Percentiles rank a stretch among this genome's conserved stretches.
phyloP scores from a whole-genome alignment of 1,140 invertebrate species.

The Drosophila insularis region DNA sequence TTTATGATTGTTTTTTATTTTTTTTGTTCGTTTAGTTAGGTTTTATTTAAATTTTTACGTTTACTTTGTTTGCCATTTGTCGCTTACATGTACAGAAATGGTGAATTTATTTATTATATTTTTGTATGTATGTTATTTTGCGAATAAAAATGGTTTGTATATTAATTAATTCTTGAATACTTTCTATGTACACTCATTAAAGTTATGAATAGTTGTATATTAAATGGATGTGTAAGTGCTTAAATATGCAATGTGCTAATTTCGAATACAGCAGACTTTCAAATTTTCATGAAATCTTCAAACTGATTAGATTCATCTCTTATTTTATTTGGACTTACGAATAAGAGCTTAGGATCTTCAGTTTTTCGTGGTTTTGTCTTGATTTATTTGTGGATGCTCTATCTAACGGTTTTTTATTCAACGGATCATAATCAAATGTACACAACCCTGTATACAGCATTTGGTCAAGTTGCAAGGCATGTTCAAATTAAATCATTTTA shows the following conservation, averaged over 20 bases:
- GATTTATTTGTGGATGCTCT: slow-evolving; percentile 11
- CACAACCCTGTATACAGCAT: slow-evolving; percentile 36
- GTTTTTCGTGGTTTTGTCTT: neutral
- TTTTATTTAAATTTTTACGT: slow-evolving; percentile 59
- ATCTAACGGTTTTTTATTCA: slow-evolving; percentile 33
- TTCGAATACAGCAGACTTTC: neutral
- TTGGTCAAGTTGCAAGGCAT: slow-evolving; percentile 69
- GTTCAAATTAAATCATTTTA: slow-evolving; percentile 5
- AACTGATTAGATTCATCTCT: neutral
- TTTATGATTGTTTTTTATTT: neutral
- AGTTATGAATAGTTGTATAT: slow-evolving; percentile 21
- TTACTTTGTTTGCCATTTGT: slow-evolving; percentile 43
- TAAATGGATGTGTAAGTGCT: neutral
- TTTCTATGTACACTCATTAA: slow-evolving; percentile 64
- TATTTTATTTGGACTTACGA: neutral
- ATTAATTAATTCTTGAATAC: slow-evolving; percentile 43
- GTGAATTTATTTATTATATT: slow-evolving; percentile 30
- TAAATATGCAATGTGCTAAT: slow-evolving; percentile 6
- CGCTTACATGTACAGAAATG: slow-evolving; percentile 37
- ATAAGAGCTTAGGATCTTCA: neutral
- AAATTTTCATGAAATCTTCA: neutral
- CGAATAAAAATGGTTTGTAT: slow-evolving; percentile 22
- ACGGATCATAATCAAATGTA: neutral
- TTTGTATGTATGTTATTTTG: slow-evolving; percentile 52
- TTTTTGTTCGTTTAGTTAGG: slow-evolving; percentile 1